Conservation (phyloP, 1,140 invertebrate species). For the Temnothorax curvispinosus region DNA sequence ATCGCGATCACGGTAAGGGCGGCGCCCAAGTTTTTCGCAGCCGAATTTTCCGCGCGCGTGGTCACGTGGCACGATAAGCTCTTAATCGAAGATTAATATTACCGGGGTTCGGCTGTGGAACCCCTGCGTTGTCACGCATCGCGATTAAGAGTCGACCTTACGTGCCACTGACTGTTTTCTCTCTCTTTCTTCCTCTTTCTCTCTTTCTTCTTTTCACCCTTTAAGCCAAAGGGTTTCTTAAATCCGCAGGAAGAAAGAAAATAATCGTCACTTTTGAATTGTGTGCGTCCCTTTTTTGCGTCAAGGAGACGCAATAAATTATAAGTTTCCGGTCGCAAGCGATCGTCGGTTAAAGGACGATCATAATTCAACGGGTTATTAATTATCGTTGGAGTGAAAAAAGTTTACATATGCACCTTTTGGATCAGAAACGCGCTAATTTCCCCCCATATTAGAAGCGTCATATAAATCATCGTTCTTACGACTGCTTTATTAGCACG, state of each 20-base stretch:
- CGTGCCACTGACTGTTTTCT: constrained; percentile 60
- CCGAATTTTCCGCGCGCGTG: constrained; percentile 72
- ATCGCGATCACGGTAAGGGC: constrained; percentile 64
- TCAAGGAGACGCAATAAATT: constrained; percentile 44
- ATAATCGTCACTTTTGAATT: constrained; percentile 5
- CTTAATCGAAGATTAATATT: constrained; percentile 80
- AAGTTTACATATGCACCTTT: constrained; percentile 63
- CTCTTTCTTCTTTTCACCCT: not conserved
- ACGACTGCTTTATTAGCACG: constrained; percentile 30
- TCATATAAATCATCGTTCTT: constrained; percentile 59
- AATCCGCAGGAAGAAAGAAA: not conserved
- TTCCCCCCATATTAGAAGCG: constrained; percentile 43
- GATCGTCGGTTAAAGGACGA: constrained; percentile 41
- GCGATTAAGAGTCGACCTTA: constrained; percentile 72
- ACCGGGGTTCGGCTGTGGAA: constrained; percentile 61
- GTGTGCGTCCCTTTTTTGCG: not conserved
- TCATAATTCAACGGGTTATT: constrained; percentile 66
- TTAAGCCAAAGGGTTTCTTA: not conserved
- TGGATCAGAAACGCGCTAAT: constrained; percentile 42
- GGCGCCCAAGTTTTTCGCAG: constrained; percentile 69
- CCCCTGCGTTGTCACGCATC: constrained; percentile 74
- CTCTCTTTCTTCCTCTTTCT: constrained; percentile 35
- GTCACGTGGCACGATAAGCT: constrained; percentile 70
- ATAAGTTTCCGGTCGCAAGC: constrained; percentile 34
- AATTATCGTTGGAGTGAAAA: constrained; percentile 56